phyloP scores from a whole-genome alignment of 2,797 vertebrate species.

The Lepus townsendii region DNA sequence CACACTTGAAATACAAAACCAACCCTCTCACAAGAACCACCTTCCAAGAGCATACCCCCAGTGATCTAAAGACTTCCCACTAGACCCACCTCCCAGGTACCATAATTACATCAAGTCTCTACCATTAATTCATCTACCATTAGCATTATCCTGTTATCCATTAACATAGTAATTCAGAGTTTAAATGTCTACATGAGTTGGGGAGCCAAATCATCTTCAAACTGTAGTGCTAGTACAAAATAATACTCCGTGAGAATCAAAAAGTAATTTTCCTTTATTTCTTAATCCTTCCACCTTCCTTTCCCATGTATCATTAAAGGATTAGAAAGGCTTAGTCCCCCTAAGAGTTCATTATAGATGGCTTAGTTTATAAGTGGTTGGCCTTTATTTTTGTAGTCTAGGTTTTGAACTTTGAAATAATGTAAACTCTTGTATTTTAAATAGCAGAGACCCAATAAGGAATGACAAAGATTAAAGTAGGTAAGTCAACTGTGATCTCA shows the following conservation, averaged over 20 bases:
- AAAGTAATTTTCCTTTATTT: slow-evolving; percentile 52
- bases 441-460: slow-evolving; percentile 46
- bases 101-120: too few relatives aligned
- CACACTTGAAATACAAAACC: too few relatives aligned
- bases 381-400: slow-evolving; percentile 62
- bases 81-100: too few relatives aligned
- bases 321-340: slow-evolving; percentile 46
- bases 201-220: too few relatives aligned
- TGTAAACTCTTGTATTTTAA: slow-evolving; percentile 58
- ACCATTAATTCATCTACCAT: too few relatives aligned
- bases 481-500: slow-evolving; percentile 32
- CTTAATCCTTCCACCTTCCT: slow-evolving; percentile 19
- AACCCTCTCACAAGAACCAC: too few relatives aligned
- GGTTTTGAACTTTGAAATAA: slow-evolving; percentile 61
- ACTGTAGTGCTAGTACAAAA: too few relatives aligned
- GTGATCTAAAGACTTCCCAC: too few relatives aligned
- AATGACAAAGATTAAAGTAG: slow-evolving; percentile 49
- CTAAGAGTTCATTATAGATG: slow-evolving; percentile 47
- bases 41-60: too few relatives aligned
- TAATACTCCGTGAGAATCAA: not conserved
- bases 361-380: slow-evolving; percentile 41
- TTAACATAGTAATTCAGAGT: too few relatives aligned
- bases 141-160: too few relatives aligned
- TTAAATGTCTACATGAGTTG: too few relatives aligned
- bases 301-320: slow-evolving; percentile 62